A percentile compares a stretch with the other conserved stretches of the same genome.
Conservation (phyloP, 1,140 invertebrate genomes). For the Orchesella cincta region DNA sequence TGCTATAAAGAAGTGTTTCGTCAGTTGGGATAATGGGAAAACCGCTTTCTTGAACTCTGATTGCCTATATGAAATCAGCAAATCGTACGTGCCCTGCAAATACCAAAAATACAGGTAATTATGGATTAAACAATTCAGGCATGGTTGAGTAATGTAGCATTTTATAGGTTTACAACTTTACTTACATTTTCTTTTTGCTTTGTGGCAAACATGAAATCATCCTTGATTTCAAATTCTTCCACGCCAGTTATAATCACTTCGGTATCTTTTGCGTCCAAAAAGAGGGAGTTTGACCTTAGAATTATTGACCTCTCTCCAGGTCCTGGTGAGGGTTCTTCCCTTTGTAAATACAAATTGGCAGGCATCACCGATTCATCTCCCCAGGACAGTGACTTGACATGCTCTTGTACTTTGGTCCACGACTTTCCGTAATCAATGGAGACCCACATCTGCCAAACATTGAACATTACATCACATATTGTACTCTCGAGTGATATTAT, state of each 20-base stretch:
- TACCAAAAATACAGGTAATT: too few relatives aligned
- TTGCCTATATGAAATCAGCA: slow-evolving; percentile 76
- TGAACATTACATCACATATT: too few relatives aligned
- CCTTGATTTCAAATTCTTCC: slow-evolving; percentile 78
- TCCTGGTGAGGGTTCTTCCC: slow-evolving; percentile 54
- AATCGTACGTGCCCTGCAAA: slow-evolving; percentile 67
- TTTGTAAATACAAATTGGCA: slow-evolving; percentile 68
- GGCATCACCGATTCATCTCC: slow-evolving; percentile 55
- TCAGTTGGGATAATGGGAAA: slow-evolving; percentile 70
- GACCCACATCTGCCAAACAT: slow-evolving; percentile 67
- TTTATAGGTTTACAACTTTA: slow-evolving; percentile 2
- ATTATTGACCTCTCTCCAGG: slow-evolving; percentile 60
- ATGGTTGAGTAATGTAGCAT: too few relatives aligned
- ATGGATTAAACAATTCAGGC: too few relatives aligned
- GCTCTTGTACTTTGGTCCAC: slow-evolving; percentile 68
- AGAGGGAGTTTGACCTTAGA: slow-evolving; percentile 60
- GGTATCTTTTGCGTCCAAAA: slow-evolving; percentile 54
- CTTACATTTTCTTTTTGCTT: slow-evolving; percentile 58
- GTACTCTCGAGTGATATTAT: too few relatives aligned
- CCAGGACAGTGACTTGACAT: slow-evolving; percentile 78
- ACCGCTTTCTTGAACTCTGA: slow-evolving; percentile 69
- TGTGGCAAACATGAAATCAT: slow-evolving; percentile 82
- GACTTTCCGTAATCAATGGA: slow-evolving; percentile 72
- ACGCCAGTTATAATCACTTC: slow-evolving; percentile 67
- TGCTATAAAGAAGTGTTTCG: slow-evolving; percentile 75